phyloP scores from a whole-genome alignment of 2,888 invertebrate genomes.

The Tetranychus piercei region DNA sequence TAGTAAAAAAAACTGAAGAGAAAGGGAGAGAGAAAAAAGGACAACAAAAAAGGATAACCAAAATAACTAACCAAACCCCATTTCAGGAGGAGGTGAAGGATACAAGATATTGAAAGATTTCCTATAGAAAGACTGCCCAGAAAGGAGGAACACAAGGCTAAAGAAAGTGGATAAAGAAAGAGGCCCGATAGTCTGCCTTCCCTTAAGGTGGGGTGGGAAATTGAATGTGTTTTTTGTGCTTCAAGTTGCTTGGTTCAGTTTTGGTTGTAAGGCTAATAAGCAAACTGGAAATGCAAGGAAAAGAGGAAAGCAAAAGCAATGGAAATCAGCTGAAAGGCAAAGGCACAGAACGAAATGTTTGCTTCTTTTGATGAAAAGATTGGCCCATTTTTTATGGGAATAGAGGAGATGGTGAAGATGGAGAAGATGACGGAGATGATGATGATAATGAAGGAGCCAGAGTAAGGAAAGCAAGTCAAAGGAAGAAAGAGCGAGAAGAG shows the following conservation, averaged over 20 bases:
- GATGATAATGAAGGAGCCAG: background rate
- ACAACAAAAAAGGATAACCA: background rate
- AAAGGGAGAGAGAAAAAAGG: background rate
- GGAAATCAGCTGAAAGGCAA: background rate
- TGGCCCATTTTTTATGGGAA: constrained; percentile 7
- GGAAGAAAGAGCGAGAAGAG: background rate
- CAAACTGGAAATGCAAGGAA: background rate
- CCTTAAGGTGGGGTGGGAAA: background rate
- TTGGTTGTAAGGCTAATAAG: background rate
- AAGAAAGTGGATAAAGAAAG: constrained; percentile 6
- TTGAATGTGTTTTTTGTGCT: background rate
- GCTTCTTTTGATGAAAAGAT: background rate
- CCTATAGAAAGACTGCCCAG: background rate
- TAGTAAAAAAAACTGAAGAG: background rate
- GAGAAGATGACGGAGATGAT: background rate
- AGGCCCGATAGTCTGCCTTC: background rate
- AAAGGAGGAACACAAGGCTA: background rate
- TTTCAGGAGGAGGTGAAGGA: background rate
- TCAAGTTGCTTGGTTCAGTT: background rate
- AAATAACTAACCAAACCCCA: background rate
- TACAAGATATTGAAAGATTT: background rate
- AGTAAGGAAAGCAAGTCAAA: background rate
- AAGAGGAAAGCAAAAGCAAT: background rate
- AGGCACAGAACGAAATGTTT: background rate
- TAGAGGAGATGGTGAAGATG: constrained; percentile 8